Evolutionary conservation across 2,113 vertebrate genomes (phyloP), one percentile per base, ranked within the genome.

Genomic region (Amblyornis subalaris): DNA sequence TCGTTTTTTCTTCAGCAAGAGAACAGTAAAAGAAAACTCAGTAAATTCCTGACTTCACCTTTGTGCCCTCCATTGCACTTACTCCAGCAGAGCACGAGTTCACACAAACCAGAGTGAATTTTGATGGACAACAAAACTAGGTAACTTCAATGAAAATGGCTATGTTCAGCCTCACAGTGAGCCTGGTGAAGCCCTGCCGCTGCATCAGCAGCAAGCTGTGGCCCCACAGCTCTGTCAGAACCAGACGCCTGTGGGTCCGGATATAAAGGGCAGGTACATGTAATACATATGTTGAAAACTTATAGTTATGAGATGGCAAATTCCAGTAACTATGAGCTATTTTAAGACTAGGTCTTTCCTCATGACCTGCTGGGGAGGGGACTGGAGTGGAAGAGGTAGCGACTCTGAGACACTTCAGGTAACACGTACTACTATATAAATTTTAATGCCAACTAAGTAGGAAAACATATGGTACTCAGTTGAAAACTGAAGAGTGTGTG

Each of bases 401-500:
- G 1, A 51, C 72, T 89, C 85, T n/a, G 53, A 96, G 90, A 76
- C 81, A 84, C 81, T 91, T 84, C 93, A 95, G 94, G 95, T 95
- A 97, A 70, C 80, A 36, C 7, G 7, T 75, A 95, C 44, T 54
- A 70, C 65, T 81, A 38, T 81, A 94, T 96, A 90, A 94, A 96
- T 96, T 97, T 93, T 95, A 93, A 97, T 95, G 93, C 33, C 89
- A 97, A 48, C 88, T 82, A 91, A 89, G 84, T 26, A 92, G 78
- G 86, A 93, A 95, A 97, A 92, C 94, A 97, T 92, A 96, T 81
- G 89, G 81, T 76, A 89, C 93, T 95, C 89, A 45, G 90, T 85
- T 85, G 65, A 78, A 95, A 95, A 94, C 88, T 92, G 61, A 95
- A 96, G 84, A 76, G 62, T 47, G 58, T 53, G 54, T 92, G 66